Evolutionary conservation across 2,113 vertebrate genomes (phyloP).

Genomic region (Phaethornis superciliosus): DNA sequence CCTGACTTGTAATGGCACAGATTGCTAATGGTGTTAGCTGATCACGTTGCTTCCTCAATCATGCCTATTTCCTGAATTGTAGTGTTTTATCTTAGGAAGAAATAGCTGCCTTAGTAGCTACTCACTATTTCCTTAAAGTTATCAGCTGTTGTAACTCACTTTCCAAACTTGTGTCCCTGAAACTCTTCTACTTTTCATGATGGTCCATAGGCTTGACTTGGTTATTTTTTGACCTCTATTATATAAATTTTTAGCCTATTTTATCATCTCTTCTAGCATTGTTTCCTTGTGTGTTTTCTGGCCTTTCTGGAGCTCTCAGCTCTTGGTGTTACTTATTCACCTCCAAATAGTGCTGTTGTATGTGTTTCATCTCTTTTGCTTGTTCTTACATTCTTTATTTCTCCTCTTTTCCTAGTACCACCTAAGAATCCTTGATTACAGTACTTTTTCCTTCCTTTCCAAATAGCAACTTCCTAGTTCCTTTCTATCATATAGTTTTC

Average conservation of each 20-base stretch:
- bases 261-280: not conserved
- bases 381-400: not conserved
- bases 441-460: not conserved
- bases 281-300: not conserved
- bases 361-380: not conserved
- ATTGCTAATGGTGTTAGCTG: not conserved
- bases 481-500: not conserved
- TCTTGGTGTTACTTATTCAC: not conserved
- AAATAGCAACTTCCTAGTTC: not conserved
- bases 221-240: not conserved
- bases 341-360: not conserved
- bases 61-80: not conserved
- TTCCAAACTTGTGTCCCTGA: not conserved
- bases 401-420: not conserved
- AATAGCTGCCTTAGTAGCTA: not conserved
- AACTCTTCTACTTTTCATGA: not conserved
- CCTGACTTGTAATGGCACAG: not conserved
- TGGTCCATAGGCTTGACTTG: not conserved
- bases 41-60: not conserved
- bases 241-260: not conserved
- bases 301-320: not conserved
- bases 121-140: not conserved
- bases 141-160: not conserved
- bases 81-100: not conserved
- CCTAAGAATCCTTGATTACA: conserved; percentile 5